phyloP scores from a whole-genome alignment of 2,797 vertebrate species.

The Chiroxiphia lanceolata region DNA sequence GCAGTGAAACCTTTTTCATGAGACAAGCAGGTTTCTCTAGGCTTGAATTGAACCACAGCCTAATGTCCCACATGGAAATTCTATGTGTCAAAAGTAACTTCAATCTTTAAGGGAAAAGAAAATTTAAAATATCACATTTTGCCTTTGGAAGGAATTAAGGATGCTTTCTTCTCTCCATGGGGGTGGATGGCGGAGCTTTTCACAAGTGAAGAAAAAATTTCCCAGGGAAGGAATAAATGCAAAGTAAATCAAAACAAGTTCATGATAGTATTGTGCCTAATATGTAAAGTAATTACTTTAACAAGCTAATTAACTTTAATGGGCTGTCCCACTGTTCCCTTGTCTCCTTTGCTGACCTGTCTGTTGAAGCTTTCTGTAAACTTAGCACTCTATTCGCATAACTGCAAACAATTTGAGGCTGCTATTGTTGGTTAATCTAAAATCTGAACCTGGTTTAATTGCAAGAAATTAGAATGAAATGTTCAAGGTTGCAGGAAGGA shows the following conservation, averaged over 20 bases:
- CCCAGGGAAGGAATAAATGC: background rate
- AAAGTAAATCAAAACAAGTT: constrained; percentile 27
- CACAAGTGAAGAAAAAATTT: background rate
- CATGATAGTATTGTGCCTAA: background rate
- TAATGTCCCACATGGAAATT: background rate
- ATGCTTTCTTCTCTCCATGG: background rate
- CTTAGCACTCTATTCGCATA: background rate
- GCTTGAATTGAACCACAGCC: background rate
- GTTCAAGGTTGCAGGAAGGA: background rate
- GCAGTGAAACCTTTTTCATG: background rate
- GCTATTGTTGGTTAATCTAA: background rate
- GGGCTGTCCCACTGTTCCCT: background rate
- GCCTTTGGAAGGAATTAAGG: background rate
- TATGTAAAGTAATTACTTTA: constrained; percentile 46
- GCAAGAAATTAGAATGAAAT: background rate
- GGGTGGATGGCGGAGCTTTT: background rate
- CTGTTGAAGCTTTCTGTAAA: constrained; percentile 27
- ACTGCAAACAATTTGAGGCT: background rate
- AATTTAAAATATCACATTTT: background rate
- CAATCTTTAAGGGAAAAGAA: background rate
- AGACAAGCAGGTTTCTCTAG: background rate
- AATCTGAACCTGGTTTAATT: constrained; percentile 11
- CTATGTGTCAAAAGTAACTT: background rate
- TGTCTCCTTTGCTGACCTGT: constrained; percentile 29
- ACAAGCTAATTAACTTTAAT: constrained; percentile 54